Evolutionary conservation across 2,797 vertebrate genomes (phyloP).

Genomic region (Enteromius afrohamiltoni): DNA sequence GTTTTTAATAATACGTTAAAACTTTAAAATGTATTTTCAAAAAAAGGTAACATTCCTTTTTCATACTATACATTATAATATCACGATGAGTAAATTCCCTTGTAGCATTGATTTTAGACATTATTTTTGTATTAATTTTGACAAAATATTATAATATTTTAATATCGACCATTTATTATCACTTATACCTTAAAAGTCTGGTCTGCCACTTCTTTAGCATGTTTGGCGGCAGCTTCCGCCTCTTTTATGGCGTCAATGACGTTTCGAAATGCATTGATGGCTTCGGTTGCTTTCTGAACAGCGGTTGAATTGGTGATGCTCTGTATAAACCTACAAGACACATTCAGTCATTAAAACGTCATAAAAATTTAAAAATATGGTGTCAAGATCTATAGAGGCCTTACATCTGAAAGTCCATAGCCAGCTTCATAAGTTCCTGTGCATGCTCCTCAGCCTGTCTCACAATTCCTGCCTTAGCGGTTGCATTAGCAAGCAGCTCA

Average conservation of each 20-base stretch:
- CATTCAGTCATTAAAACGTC: background rate
- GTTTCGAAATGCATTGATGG: conserved; percentile 70
- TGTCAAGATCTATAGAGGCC: background rate
- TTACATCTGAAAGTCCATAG: conserved; percentile 81
- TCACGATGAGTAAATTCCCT: background rate
- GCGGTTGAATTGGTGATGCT: conserved; percentile 72
- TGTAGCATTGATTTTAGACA: background rate
- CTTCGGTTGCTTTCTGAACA: conserved; percentile 72
- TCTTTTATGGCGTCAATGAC: conserved; percentile 77
- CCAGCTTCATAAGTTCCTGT: conserved; percentile 73
- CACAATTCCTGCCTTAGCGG: conserved; percentile 71
- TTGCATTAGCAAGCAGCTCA: conserved; percentile 65
- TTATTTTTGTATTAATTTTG: background rate
- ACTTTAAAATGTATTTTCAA: background rate
- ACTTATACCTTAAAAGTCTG: conserved; percentile 36
- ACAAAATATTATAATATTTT: background rate
- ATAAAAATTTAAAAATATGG: background rate
- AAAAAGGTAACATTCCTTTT: background rate
- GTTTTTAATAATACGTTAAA: background rate
- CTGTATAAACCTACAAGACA: conserved; percentile 75
- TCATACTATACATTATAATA: background rate
- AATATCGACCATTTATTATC: background rate
- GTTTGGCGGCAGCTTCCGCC: conserved; percentile 78
- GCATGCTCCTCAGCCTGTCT: conserved; percentile 80
- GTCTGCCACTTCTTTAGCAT: conserved; percentile 75